These are phyloP conservation scores for Craniophora ligustri DNA, from an alignment of 2,888 invertebrate genomes.

Conservation along the genomic window DNA sequence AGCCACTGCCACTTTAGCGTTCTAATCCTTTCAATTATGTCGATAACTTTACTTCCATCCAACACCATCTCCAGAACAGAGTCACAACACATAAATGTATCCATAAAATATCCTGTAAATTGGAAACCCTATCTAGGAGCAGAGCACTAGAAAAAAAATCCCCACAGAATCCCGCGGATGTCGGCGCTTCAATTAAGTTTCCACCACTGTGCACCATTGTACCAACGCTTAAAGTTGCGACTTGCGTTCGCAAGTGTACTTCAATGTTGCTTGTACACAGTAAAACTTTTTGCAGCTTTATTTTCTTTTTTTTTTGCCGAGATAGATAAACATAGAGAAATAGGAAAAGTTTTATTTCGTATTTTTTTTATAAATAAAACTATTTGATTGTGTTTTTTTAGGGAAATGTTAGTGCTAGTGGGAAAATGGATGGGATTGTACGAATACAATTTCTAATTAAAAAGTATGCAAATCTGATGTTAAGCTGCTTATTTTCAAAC, in stretches of 20 bases:
- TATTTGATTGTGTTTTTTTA: slow-evolving; percentile 4
- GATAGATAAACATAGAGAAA: slow-evolving; percentile 36
- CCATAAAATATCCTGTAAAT: slow-evolving; percentile 8
- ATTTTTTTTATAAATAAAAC: slow-evolving; percentile 36
- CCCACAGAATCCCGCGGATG: slow-evolving; percentile 37
- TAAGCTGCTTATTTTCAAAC: too few species aligned
- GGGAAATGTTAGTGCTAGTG: background rate
- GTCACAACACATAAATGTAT: slow-evolving; percentile 6
- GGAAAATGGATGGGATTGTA: background rate
- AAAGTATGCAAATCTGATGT: background rate
- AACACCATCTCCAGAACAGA: too few species aligned
- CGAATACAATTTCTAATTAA: slow-evolving; percentile 4
- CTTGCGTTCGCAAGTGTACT: slow-evolving; percentile 55
- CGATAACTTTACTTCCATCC: too few species aligned
- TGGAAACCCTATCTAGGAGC: slow-evolving; percentile 17
- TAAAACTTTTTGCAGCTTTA: slow-evolving; percentile 38
- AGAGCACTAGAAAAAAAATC: slow-evolving; percentile 46
- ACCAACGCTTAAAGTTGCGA: slow-evolving; percentile 53
- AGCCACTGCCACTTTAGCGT: too few species aligned
- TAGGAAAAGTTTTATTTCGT: slow-evolving; percentile 30
- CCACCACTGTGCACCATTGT: slow-evolving; percentile 55
- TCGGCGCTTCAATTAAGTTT: slow-evolving; percentile 56
- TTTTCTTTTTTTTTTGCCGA: slow-evolving; percentile 26
- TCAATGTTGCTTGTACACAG: slow-evolving; percentile 42
- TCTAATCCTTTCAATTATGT: too few species aligned